Evolutionary conservation across 2,888 invertebrate species (phyloP), one percentile per base, ranked within the genome.

Genomic region (Byasa hedistus): DNA sequence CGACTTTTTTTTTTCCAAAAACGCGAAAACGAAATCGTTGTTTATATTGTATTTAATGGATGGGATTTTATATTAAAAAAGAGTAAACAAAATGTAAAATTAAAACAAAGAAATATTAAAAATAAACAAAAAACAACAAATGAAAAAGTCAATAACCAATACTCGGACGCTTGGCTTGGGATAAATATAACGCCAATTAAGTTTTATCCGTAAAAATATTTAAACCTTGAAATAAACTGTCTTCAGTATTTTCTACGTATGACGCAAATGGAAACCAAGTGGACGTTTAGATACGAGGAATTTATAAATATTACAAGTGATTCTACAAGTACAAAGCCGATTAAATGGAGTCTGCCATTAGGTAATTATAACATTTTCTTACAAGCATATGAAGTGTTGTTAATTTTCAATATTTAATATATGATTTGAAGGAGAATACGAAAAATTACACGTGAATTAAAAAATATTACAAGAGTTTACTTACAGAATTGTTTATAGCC

Each of bases 401-500:
- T 10, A 4, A 17, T n/a, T 21, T 44, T 44, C 8, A 17, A 4
- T 23, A 22, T 19, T 44, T 44, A 70, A 64, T 58, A 7, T 62
- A 59, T 58, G 59, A 55, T n/a, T 58, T 63, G n/a, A 61, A 61
- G 2, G 54, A 3, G 36, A 61, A 32, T 23, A 22, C 4, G 2
- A 22, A 24, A 19, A 70, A 68, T 65, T 61, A 65, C 60, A 66
- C 48, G 24, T 58, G 44, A 58, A 48, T 32, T 44, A 57, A 70
- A 69, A 72, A 73, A 65, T 71, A 70, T 68, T 66, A 54, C 73
- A 72, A 74, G 73, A 76, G 78, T 74, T 73, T 85, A 85, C 91
- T 90, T 74, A 91, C 91, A 76, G 79, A 83, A 79, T 81, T 90
- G 88, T 91, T 90, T 89, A 91, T 87, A 81, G 86, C 84, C 76